Base-by-base conservation (phyloP, 2,113 vertebrate genomes). In the Oceanites oceanicus region DNA sequence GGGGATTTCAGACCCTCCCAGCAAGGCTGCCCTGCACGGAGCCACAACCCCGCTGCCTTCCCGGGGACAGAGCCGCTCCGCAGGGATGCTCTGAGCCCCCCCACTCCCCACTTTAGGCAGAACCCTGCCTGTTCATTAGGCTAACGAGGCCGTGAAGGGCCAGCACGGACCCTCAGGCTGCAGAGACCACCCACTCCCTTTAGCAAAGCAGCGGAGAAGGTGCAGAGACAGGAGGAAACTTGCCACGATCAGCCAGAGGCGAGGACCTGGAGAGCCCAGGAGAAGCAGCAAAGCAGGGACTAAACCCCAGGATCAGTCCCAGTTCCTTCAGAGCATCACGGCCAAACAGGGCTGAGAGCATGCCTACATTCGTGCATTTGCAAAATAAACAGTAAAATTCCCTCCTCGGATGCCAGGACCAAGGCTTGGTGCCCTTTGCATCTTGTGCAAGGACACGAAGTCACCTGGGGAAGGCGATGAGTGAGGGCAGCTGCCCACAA, bases 191-290 rank as follows among this genome's bases (percentile, higher is more conserved):
- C 18, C 3, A 0, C 5, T 55, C 26, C 16, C 38, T 55, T 53
- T 14, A 59, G 38, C 22, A 19, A 65, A 44, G 11, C 4, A 0
- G 45, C 36, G 40, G 58, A 63, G 26, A 11, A 20, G 16, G 9
- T 14, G 38, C 29, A 29, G 45, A 68, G 70, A 30, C 15, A 13
- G 44, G 21, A 77, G 15, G 34, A 25, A 38, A 82, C 25, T 30
- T 40, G 34, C 49, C 26, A 47, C 1, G 0, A n/a, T 20, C 29
- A 68, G 8, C 11, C 0, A 0, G 34, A 16, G 22, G 16, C 0
- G 7, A 67, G 23, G 53, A 67, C 38, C 61, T 0, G 5, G 22
- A 32, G 32, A 45, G 16, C 14, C 59, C 53, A 21, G 34, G 19
- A 58, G 59, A 38, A 67, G 27, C 8, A 6, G 9, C 42, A 40